Conservation (phyloP, 2,888 invertebrate genomes). For the Halocaridina rubra region DNA sequence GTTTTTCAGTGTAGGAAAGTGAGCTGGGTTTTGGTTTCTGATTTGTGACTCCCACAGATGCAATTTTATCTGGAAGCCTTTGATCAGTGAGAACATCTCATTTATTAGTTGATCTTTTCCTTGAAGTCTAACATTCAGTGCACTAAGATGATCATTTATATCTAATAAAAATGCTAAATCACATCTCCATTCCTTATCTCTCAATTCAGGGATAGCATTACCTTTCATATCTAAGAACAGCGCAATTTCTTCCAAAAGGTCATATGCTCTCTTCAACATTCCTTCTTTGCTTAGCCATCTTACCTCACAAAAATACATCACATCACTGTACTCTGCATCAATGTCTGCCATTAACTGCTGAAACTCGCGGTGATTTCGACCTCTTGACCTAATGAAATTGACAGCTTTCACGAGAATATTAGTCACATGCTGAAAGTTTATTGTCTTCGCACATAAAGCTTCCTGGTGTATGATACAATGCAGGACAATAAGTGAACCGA, state of each 20-base stretch:
- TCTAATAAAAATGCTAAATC: constrained; percentile 4
- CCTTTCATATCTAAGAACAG: constrained; percentile 29
- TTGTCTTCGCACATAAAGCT: constrained; percentile 20
- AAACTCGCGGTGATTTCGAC: too few species aligned
- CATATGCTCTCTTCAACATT: constrained; percentile 40
- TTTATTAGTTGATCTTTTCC: neutral
- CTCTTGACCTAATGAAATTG: constrained; percentile 5
- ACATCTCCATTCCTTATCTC: neutral
- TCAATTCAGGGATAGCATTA: constrained; percentile 11
- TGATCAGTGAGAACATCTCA: constrained; percentile 11
- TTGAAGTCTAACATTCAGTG: too few species aligned
- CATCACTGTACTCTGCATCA: constrained; percentile 23
- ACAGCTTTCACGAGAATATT: constrained; percentile 5
- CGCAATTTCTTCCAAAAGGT: constrained; percentile 31
- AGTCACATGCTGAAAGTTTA: constrained; percentile 11
- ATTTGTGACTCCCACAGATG: neutral
- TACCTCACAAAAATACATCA: constrained; percentile 32
- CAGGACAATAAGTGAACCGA: neutral
- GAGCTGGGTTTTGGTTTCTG: neutral
- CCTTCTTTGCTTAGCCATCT: constrained; percentile 28
- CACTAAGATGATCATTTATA: neutral
- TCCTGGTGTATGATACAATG: too few species aligned
- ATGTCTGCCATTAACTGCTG: constrained; percentile 24
- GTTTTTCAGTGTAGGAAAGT: neutral
- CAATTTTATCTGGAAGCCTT: constrained; percentile 11